Evolutionary conservation across 1,140 invertebrate genomes (phyloP).

Genomic region (Saccostrea glomerata): DNA sequence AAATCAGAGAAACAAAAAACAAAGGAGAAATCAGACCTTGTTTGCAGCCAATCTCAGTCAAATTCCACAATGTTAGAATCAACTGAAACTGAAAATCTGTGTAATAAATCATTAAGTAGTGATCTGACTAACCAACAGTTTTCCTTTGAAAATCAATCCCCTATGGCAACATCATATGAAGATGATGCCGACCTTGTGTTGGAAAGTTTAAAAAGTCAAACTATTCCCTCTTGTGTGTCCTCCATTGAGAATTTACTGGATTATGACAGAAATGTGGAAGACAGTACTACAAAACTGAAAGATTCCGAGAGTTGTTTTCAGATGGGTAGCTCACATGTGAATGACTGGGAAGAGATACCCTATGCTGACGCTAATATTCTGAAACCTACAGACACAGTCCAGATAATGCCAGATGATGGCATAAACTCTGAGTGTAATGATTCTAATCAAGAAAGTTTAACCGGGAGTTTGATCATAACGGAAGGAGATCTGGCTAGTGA

Average conservation of each 20-base stretch:
- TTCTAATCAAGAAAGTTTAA: background rate
- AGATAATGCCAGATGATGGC: background rate
- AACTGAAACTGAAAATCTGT: background rate
- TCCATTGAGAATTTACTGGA: constrained; percentile 36
- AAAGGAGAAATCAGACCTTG: background rate
- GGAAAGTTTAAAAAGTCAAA: constrained; percentile 42
- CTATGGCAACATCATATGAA: constrained; percentile 48
- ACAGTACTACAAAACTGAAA: background rate
- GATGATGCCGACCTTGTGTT: constrained; percentile 55
- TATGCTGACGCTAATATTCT: background rate
- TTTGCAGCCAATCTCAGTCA: background rate
- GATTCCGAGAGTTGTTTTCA: background rate
- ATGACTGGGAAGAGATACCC: constrained; percentile 3
- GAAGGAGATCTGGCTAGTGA: constrained; percentile 7
- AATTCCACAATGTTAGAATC: background rate
- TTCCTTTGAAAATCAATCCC: background rate
- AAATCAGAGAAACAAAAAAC: background rate
- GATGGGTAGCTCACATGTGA: background rate
- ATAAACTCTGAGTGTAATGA: background rate
- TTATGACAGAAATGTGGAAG: constrained; percentile 21
- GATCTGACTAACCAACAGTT: too few relatives aligned
- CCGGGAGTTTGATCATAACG: background rate
- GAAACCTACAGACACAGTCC: too few relatives aligned
- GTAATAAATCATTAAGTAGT: background rate
- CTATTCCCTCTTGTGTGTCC: constrained; percentile 12